Base-by-base conservation (phyloP, 2,113 vertebrate genomes). In the Nestor notabilis region DNA sequence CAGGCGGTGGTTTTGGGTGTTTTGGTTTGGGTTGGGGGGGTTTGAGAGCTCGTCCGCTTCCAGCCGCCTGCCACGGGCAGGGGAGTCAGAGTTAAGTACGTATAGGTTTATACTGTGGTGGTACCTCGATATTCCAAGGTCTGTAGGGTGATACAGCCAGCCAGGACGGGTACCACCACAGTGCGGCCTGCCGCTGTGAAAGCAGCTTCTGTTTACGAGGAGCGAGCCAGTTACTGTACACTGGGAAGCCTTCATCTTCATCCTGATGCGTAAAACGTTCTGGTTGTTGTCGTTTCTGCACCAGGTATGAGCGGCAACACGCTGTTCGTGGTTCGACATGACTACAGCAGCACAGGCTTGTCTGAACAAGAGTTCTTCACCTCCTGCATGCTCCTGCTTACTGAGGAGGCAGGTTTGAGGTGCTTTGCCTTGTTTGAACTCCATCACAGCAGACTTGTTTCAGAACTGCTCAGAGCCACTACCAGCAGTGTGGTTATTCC, bases 281-380 rank as follows among this genome's bases (percentile, higher is more conserved):
- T 29, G 27, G 21, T n/a, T 23, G 10, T 13, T 35, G 52, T 53
- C 8, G 6, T 28, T 53, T 52, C 55, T 39, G 28, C 21, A 50
- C n/a, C 76, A 53, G 39, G 24, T 41, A 2, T 0, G 5, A 76
- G 35, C 2, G 10, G 31, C 2, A 15, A 33, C 20, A 35, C 1
- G 7, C 31, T 31, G 9, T 33, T 37, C 5, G 0, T 0, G 7
- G 33, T 25, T 31, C 47, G 58, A 65, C 21, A 9, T 5, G 29
- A 43, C 46, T 4, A 7, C 58, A 7, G 23, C 16, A 53, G 9
- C 3, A 0, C 14, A 21, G 37, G 39, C 20, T 41, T 5, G 21
- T 29, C 55, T 2, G 15, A 18, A 7, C 0, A 0, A 0, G 44
- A 71, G 6, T 14, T 81, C 21, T 64, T 21, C 21, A 10, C 4